Evolutionary conservation across 2,113 vertebrate species (phyloP), one percentile per base, ranked within the genome.

Genomic region (Nesogale talazaci): DNA sequence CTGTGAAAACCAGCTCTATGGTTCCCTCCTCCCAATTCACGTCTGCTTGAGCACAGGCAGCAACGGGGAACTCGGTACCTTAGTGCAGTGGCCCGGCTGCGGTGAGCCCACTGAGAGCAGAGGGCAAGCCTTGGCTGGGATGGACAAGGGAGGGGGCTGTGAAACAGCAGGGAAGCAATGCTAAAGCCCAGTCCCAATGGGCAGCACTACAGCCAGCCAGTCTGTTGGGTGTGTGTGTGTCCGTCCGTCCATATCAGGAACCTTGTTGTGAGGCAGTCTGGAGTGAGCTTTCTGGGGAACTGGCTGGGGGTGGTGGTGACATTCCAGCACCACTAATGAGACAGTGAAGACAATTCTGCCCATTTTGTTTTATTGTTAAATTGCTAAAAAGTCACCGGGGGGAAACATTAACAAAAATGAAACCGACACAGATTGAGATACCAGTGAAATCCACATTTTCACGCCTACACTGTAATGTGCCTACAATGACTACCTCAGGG

Each of bases 291-390:
- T 11, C 42, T 27, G 10, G 69, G 19, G 82, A 42, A 8, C 31
- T 3, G 10, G 38, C 40, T 20, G 34, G 38, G 59, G n/a, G n/a
- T n/a, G n/a, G 9, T 2, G 38, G 31, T 4, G 80, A 23, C 27
- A 7, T 2, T 59, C 22, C 15, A 81, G n/a, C 20, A 5, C 36
- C 36, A 75, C 83, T 86, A 92, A 94, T 75, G 14, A 94, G 70
- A 93, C 74, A 96, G 87, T 75, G 63, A 87, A 94, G 92, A 87
- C 94, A 59, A 61, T 84, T 90, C 80, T 4, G 0, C 94, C 95
- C 77, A 16, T 97, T 97, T 96, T 87, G 94, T 96, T 97, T 98
- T 98, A 98, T 98, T 98, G 97, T 98, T 98, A 97, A 98, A 98
- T 70, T 11, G 96, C 98, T 98, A 98, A 98, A 98, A 98, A 98